Base-by-base conservation (phyloP, 2,888 invertebrate genomes). In the Zygaena filipendulae region DNA sequence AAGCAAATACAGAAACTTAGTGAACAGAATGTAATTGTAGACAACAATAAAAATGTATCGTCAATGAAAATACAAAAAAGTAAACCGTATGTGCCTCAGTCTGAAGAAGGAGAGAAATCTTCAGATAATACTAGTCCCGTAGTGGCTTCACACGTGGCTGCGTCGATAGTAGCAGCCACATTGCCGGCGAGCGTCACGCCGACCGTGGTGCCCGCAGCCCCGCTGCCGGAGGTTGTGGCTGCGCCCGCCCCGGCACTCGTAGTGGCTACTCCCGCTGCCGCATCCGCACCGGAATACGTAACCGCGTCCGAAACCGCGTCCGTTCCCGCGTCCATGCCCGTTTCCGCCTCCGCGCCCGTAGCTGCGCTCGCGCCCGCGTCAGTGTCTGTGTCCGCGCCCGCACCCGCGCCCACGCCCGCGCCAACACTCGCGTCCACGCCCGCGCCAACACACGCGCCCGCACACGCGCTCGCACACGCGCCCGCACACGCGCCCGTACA, bases 1-100 rank as follows among this genome's bases (percentile, higher is more conserved):
- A 75, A 72, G 52, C 67, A 64, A 52, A 47, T 51, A 38, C 69
- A 63, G 49, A 77, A 71, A 46, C 63, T 38, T 59, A 58, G 54
- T 59, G 77, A 74, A 36, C 54, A 47, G 42, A 49, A 36, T 40
- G 45, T 66, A 60, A 55, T 53, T 40, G 35, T 74, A 67, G 74
- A 74, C 54, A 57, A 57, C 43, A 64, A 52, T 66, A 71, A 66
- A 53, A 66, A 48, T 53, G 40, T 55, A 44, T 52, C 57, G 46
- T 43, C 45, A 44, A 61, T 42, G 59, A 70, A 66, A 48, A 60
- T 59, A 56, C 49, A 43, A 33, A 69, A 71, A 42, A 55, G 42
- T 39, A 60, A 59, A 48, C 55, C 57, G 45, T 40, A 47, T 41
- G 69, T 69, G 64, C 64, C 63, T 60, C 60, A 60, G 48, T 45